Evolutionary conservation across 2,888 invertebrate genomes (phyloP).

Genomic region (Nymphalis polychloros): DNA sequence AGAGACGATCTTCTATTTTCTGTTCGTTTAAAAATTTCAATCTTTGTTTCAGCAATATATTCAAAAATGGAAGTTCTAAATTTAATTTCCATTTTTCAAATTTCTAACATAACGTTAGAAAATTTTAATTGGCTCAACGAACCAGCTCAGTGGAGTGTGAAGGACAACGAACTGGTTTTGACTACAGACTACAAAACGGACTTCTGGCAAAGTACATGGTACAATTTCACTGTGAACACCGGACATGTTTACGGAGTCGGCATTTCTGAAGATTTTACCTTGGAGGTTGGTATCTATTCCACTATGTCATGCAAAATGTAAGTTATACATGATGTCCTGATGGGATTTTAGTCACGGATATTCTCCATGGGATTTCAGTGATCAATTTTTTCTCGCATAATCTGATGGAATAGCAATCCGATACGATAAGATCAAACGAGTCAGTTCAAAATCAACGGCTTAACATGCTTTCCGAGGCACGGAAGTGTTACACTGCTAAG

Average conservation of each 20-base stretch:
- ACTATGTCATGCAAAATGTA: neutral
- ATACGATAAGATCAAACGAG: no score
- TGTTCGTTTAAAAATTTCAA: no score
- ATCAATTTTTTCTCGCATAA: no score
- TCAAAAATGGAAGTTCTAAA: neutral
- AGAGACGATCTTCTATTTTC: no score
- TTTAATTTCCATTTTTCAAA: neutral
- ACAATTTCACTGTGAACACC: conserved; percentile 56
- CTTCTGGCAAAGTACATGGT: conserved; percentile 69
- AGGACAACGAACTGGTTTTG: conserved; percentile 47
- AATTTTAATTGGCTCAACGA: conserved; percentile 65
- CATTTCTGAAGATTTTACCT: conserved; percentile 58
- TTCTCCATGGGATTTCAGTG: no score
- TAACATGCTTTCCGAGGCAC: no score
- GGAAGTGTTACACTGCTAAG: no score
- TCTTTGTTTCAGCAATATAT: neutral
- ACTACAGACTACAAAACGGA: conserved; percentile 62
- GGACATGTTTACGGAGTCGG: conserved; percentile 63
- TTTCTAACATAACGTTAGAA: conserved; percentile 5
- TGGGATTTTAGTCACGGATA: no score
- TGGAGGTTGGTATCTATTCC: conserved; percentile 51
- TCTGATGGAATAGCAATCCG: no score
- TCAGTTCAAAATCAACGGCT: no score
- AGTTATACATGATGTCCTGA: no score
- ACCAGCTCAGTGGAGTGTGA: conserved; percentile 55